Conservation (phyloP, 1,140 invertebrate species). For the Bombus turneri region DNA sequence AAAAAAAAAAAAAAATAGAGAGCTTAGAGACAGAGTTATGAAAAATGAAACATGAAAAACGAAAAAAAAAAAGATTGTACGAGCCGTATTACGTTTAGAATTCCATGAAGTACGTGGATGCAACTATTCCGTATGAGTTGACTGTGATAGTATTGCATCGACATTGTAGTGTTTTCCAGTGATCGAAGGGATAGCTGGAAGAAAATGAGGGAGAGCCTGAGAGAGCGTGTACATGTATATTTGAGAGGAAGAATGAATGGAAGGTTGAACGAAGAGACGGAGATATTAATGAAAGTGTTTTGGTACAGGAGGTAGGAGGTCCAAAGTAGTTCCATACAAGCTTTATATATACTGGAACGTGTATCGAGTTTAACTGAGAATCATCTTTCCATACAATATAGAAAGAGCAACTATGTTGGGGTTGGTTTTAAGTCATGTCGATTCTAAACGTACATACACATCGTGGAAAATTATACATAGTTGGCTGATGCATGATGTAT, state of each 20-base stretch:
- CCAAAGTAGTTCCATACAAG: conserved; percentile 14
- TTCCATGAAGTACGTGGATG: conserved; percentile 45
- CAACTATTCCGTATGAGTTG: conserved; percentile 53
- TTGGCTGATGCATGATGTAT: conserved; percentile 55
- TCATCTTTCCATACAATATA: background rate
- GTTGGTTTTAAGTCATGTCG: conserved; percentile 36
- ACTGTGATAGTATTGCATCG: conserved; percentile 66
- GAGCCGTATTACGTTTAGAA: conserved; percentile 64
- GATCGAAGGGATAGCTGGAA: background rate
- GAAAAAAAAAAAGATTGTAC: background rate
- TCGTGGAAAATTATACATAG: conserved; percentile 45
- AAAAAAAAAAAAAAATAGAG: background rate
- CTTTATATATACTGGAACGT: conserved; percentile 22
- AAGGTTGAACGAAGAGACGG: background rate
- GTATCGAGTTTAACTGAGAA: background rate
- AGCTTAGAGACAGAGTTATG: conserved; percentile 47
- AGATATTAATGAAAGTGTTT: background rate
- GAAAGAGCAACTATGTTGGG: background rate
- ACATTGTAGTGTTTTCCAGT: conserved; percentile 38
- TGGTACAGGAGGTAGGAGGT: conserved; percentile 2
- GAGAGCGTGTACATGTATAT: background rate
- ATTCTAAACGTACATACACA: conserved; percentile 66
- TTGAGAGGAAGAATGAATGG: background rate
- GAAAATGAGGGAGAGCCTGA: background rate
- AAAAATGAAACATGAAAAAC: background rate